Evolutionary conservation across 2,797 vertebrate species (phyloP).

Genomic region (Labroides dimidiatus): DNA sequence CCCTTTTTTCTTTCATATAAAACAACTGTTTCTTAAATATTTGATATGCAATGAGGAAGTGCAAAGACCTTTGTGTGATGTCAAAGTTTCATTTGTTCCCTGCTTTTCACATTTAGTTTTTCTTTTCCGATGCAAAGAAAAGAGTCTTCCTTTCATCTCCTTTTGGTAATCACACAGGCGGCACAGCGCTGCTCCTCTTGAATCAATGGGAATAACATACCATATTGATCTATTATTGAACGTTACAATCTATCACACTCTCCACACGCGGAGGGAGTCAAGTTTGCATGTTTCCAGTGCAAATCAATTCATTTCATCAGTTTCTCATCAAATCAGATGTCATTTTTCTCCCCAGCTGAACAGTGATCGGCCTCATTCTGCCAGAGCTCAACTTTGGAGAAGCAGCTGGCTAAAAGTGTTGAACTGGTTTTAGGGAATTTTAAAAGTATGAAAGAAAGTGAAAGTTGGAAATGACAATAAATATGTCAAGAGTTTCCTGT

Average conservation of each 20-base stretch:
- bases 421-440: conserved; percentile 18
- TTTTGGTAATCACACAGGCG: conserved; percentile 7
- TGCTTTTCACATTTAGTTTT: conserved; percentile 2
- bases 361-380: conserved; percentile 58
- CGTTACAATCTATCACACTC: conserved; percentile 32
- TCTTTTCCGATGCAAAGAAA: conserved; percentile 1
- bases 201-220: not conserved
- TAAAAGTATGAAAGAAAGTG: conserved; percentile 9
- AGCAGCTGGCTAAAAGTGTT: conserved; percentile 28
- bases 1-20: conserved; percentile 9
- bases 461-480: not conserved
- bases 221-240: conserved; percentile 63
- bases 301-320: conserved; percentile 47
- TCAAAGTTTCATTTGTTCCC: not conserved
- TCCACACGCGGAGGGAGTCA: conserved; percentile 4
- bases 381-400: conserved; percentile 44
- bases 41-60: not conserved
- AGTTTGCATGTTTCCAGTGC: conserved; percentile 23
- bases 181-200: conserved; percentile 8
- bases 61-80: conserved; percentile 9
- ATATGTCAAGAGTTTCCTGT: conserved; percentile 12
- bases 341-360: conserved; percentile 18
- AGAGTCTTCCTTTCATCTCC: conserved; percentile 13
- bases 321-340: conserved; percentile 34
- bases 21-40: conserved; percentile 38